A percentile compares a stretch with the other conserved stretches of the same genome.
These are phyloP conservation scores for Cinara cedri DNA, from an alignment of 2,888 invertebrate species.

Conservation along the genomic window DNA sequence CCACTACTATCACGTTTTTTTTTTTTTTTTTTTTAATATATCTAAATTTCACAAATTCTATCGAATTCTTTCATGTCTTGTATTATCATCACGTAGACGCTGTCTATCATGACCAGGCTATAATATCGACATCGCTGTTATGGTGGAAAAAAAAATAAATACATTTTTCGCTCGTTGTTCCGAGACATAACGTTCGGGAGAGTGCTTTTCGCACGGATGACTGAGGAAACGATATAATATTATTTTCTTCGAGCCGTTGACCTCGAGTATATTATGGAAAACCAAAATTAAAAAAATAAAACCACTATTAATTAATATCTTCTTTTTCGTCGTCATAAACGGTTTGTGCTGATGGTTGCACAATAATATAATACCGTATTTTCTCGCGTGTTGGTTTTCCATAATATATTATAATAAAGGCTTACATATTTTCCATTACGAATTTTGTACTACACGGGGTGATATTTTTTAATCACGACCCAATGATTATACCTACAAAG, in stretches of 20 bases:
- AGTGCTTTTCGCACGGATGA: slow-evolving; percentile 42
- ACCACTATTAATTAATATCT: slow-evolving; percentile 8
- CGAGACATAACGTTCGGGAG: slow-evolving; percentile 16
- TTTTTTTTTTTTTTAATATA: too few relatives aligned
- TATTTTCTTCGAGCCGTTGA: slow-evolving; percentile 21
- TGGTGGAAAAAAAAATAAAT: not conserved
- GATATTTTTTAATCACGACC: too few relatives aligned
- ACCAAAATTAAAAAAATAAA: not conserved
- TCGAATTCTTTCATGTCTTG: not conserved
- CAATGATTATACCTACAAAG: too few relatives aligned
- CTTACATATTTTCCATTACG: too few relatives aligned
- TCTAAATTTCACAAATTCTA: too few relatives aligned
- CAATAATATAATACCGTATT: not conserved
- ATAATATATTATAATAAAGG: too few relatives aligned
- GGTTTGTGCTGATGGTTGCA: not conserved
- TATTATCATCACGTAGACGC: too few relatives aligned
- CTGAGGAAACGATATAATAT: slow-evolving; percentile 6
- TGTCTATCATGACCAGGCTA: not conserved
- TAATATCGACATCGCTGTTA: not conserved
- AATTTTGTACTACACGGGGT: too few relatives aligned
- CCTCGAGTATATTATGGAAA: slow-evolving; percentile 8
- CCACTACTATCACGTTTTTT: too few relatives aligned
- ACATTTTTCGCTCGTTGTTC: slow-evolving; percentile 25
- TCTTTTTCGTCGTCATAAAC: not conserved
- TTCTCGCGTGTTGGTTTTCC: not conserved